Percentiles rank a stretch among this genome's conserved stretches.
Conservation (phyloP, 2,888 invertebrate species). For the Adineta ricciae region DNA sequence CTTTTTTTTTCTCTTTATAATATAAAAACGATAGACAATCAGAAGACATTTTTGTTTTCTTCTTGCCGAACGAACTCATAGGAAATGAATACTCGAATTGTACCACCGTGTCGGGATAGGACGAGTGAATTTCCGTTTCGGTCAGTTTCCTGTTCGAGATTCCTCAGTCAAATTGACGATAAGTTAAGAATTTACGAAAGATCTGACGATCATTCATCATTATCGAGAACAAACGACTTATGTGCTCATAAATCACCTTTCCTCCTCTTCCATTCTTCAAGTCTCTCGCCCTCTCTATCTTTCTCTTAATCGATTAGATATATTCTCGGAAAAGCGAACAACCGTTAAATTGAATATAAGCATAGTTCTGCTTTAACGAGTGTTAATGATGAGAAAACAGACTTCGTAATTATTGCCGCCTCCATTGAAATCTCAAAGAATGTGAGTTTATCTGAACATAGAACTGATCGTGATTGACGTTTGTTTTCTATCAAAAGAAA, state of each 20-base stretch:
- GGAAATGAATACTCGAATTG: neutral
- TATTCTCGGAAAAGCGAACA: neutral
- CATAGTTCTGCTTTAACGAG: neutral
- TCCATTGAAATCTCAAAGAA: neutral
- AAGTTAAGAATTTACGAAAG: neutral
- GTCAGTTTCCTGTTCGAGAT: neutral
- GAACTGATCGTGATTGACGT: neutral
- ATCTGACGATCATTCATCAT: neutral
- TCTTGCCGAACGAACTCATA: neutral
- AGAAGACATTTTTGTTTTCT: neutral
- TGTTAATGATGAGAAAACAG: conserved; percentile 21
- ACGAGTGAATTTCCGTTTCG: neutral
- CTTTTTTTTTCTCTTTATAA: neutral
- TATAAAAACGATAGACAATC: neutral
- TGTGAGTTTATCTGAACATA: neutral
- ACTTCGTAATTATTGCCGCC: neutral
- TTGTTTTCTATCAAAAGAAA: neutral
- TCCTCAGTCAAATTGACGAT: neutral
- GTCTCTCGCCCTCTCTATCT: neutral
- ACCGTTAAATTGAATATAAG: conserved; percentile 14
- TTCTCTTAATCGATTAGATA: neutral
- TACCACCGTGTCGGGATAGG: neutral
- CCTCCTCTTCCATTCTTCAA: neutral
- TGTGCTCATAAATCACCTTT: conserved; percentile 20
- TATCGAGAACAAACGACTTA: neutral